Base-by-base conservation (phyloP, 1,140 invertebrate genomes). In the Drosophila erecta region DNA sequence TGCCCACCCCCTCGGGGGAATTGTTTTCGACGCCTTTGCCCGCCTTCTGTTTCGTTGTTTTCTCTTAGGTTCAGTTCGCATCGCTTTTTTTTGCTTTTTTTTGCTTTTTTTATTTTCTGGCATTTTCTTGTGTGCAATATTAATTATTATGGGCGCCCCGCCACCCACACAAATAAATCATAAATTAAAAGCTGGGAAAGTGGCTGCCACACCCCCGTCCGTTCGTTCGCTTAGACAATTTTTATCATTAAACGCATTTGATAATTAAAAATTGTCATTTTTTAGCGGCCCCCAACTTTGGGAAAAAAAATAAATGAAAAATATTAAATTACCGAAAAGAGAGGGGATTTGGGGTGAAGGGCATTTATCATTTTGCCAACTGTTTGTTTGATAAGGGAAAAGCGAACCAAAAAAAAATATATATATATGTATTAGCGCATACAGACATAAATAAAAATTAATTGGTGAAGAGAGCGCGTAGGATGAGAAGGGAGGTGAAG, bases 201-300 rank as follows among this genome's bases (percentile, higher is more conserved):
- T 70, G 51, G 71, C 70, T 59, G 51, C 65, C 70, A 49, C 71
- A 44, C 15, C 37, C 46, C 17, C 46, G 11, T 15, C 55, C 66
- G 50, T 46, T 59, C 59, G 55, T 46, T 59, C 74, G 64, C 57
- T 40, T 58, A 76, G 46, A 84, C 71, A 87, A 86, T 86, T 86
- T 89, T 86, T 91, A 91, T 91, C 89, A 91, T 91, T 91, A 91
- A 86, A 91, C 90, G 90, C 90, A 91, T 91, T 91, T 91, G 89
- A 91, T 91, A 91, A 91, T 91, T 91, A 91, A 91, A 91, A 91
- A 90, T 86, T 86, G 85, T 90, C 83, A 90, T 90, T 90, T 90
- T 90, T 90, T 84, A 84, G 65, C 84, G 44, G 84, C 40, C 75
- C 40, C 60, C 79, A 73, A 56, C 24, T 40, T 66, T 57, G 15